These are phyloP conservation scores for Platichthys flesus DNA, from an alignment of 2,113 vertebrate genomes.

Conservation along the genomic window DNA sequence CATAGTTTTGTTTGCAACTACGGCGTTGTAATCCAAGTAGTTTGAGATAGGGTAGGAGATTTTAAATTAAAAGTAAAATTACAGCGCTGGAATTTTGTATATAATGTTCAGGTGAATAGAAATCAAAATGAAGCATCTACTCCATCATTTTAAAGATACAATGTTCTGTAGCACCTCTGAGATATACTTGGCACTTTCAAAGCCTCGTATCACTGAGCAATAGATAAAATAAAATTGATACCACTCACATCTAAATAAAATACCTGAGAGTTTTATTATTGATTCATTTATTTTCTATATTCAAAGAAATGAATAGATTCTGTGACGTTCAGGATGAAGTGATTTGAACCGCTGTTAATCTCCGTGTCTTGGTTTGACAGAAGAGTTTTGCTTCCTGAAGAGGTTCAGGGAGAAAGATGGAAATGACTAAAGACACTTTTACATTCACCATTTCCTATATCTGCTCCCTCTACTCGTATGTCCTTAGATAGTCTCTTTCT, in stretches of 20 bases:
- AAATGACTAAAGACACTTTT: conserved; percentile 59
- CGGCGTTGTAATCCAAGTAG: background rate
- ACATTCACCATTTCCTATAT: conserved; percentile 59
- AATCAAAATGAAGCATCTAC: too few species aligned
- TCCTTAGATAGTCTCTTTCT: conserved; percentile 56
- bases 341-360: conserved; percentile 10
- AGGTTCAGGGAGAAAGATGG: conserved; percentile 42
- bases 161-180: background rate
- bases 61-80: too few species aligned
- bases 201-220: background rate
- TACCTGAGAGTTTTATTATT: background rate
- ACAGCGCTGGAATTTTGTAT: too few species aligned
- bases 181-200: too few species aligned
- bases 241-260: background rate
- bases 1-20: background rate
- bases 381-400: conserved; percentile 34
- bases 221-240: background rate
- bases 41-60: background rate
- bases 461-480: conserved; percentile 45
- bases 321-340: background rate
- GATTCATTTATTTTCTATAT: background rate
- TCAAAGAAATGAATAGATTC: conserved; percentile 2
- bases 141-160: background rate
- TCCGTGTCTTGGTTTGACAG: conserved; percentile 19
- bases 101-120: too few species aligned